Base-by-base conservation (phyloP, 2,113 vertebrate species). In the Indri indri region DNA sequence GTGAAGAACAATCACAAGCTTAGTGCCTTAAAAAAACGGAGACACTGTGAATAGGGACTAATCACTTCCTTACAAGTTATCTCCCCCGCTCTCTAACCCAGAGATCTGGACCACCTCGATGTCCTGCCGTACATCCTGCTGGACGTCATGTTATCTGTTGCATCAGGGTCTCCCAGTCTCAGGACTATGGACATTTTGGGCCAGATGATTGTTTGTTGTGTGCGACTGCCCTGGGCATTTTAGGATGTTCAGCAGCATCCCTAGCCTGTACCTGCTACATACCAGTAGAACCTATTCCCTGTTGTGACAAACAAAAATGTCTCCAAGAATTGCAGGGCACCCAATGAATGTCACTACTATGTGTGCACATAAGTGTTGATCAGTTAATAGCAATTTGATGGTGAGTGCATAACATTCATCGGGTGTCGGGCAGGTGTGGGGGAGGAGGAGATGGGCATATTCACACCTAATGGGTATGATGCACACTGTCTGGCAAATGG, bases 111-210 rank as follows among this genome's bases (percentile, higher is more conserved):
- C 34, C 12, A 2, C 10, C 27, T 61, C 50, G 50, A 30, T 9
- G 0, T 10, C 27, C 59, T 59, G 42, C 14, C 13, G 2, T 34
- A 3, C 0, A 0, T 14, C 27, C 59, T 59, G 42, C 18, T 9
- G 3, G 20, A 4, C 0, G 1, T 23, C 16, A 1, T 77, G 25
- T 11, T 5, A 30, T 3, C 40, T 8, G 5, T 11, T 34, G 61
- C 5, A 4, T 30, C 20, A 10, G 27, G 13, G 61, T 40, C 61
- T 65, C 25, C 83, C 34, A 8, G 45, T 20, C 50, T 73, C 54
- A 25, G 54, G 9, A n/a, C 66, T 20, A 3, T 18, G 63, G 54
- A 73, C 42, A 30, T 27, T n/a, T 59, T 3, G 45, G 66, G 47
- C 40, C 66, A 74, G 66, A 6, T 18, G 9, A 9, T 22, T 27